phyloP scores from a whole-genome alignment of 2,113 vertebrate species.

The Tautogolabrus adspersus region DNA sequence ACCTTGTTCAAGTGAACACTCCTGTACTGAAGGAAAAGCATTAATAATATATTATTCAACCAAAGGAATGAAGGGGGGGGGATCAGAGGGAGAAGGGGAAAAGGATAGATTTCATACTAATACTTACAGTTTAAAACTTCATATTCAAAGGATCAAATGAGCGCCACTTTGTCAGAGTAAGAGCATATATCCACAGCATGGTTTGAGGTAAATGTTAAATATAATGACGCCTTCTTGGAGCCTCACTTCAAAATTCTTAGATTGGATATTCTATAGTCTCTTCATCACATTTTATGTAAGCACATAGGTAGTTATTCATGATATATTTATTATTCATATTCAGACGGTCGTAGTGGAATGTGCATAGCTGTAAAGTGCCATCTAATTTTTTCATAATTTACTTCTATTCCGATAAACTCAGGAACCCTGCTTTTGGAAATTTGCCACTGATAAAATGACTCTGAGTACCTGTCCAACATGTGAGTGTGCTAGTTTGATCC shows the following conservation, averaged over 20 bases:
- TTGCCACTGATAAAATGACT: conserved; percentile 6
- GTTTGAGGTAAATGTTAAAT: conserved; percentile 41
- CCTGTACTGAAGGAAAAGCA: conserved; percentile 46
- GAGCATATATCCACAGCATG: conserved; percentile 14
- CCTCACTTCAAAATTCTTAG: conserved; percentile 36
- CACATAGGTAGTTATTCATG: conserved; percentile 50
- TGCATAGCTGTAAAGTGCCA: conserved; percentile 16
- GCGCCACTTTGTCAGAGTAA: conserved; percentile 25
- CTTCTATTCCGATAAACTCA: conserved; percentile 12
- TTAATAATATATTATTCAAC: conserved; percentile 70
- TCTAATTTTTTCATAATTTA: conserved; percentile 8
- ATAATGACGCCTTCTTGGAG: conserved; percentile 40
- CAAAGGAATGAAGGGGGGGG: conserved; percentile 41
- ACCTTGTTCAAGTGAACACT: conserved; percentile 55
- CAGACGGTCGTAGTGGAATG: not conserved
- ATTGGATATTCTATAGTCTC: conserved; percentile 50
- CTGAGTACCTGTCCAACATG: not conserved
- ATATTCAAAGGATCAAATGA: conserved; percentile 27
- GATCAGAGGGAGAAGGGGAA: conserved; percentile 39
- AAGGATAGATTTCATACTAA: conserved; percentile 48
- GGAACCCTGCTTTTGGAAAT: conserved; percentile 5
- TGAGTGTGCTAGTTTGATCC: not conserved
- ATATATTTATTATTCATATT: conserved; percentile 54
- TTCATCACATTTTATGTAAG: conserved; percentile 62
- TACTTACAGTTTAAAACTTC: conserved; percentile 44